Evolutionary conservation across 2,113 vertebrate species (phyloP), one percentile per base, ranked within the genome.

Genomic region (Pelobates fuscus): DNA sequence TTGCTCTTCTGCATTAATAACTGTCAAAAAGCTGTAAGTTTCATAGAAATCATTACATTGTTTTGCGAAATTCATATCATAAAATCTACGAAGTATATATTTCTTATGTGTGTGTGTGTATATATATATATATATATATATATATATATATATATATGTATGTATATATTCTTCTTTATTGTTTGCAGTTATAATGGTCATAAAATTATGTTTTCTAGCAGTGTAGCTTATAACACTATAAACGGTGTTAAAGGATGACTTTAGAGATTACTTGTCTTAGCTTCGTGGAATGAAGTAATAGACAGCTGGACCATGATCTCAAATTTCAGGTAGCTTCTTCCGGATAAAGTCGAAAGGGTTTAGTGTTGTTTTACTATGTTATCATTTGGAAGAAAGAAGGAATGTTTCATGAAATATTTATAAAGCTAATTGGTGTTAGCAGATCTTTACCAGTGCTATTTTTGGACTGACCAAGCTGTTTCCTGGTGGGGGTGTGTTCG

Each of bases 271-370:
- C 6, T 23, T 21, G 30, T 8, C 30, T 41, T 11, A 65, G 30
- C 49, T 43, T 8, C 21, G 23, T 24, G 23, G 24, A 55, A 65
- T 54, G 46, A 15, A 25, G 24, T 62, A 5, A 26, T 64, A 25
- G 71, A 75, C 71, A 75, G 71, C 71, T 74, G 71, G 71, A 24
- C 71, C 24, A 21, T 23, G 49, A 59, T 58, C 62, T 75, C 71
- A 75, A 29, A 67, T 75, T 75, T 59, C 71, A 41, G 37, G 63
- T 75, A 67, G 63, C 71, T 67, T 75, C 63, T 67, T 75, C 52
- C 37, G 14, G 12, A 49, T 44, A 24, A 23, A 20, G 49, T 55
- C 29, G 21, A 27, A 55, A 58, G 29, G 18, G 29, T 27, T 44
- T 46, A 67, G 30, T 30, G 41, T 75, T 75, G 54, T 44, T 67